Evolutionary conservation across 1,140 invertebrate genomes (phyloP).

Genomic region (Acyrthosiphon pisum): DNA sequence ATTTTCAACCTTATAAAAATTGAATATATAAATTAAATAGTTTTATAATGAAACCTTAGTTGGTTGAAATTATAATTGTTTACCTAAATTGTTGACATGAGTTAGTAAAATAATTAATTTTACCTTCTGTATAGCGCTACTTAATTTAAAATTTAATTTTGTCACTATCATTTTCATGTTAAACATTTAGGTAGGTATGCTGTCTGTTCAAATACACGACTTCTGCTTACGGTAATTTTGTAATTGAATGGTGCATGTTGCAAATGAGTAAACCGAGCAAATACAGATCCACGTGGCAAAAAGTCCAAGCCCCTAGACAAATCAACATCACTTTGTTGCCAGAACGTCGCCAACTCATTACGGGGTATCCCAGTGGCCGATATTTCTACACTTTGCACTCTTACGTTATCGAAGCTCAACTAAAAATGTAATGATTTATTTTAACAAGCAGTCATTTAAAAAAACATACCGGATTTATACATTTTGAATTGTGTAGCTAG

Average conservation of each 20-base stretch:
- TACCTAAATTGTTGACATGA: background rate
- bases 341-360: slow-evolving; percentile 65
- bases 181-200: background rate
- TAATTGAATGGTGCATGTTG: slow-evolving; percentile 65
- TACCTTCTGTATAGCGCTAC: background rate
- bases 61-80: background rate
- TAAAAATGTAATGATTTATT: slow-evolving; percentile 61
- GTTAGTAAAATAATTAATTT: background rate
- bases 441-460: background rate
- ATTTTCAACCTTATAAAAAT: slow-evolving; percentile 57
- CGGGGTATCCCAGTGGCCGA: slow-evolving; percentile 60
- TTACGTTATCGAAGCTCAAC: slow-evolving; percentile 70
- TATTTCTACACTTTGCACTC: slow-evolving; percentile 66
- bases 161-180: background rate
- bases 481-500: slow-evolving; percentile 69
- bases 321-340: slow-evolving; percentile 67
- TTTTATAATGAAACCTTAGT: background rate
- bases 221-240: slow-evolving; percentile 59
- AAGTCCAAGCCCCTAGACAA: slow-evolving; percentile 67
- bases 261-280: slow-evolving; percentile 65
- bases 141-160: background rate
- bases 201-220: background rate
- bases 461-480: slow-evolving; percentile 61
- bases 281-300: slow-evolving; percentile 63
- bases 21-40: background rate